Evolutionary conservation across 2,888 invertebrate species (phyloP), one percentile per base, ranked within the genome.

Genomic region (Trichopria drosophilae): DNA sequence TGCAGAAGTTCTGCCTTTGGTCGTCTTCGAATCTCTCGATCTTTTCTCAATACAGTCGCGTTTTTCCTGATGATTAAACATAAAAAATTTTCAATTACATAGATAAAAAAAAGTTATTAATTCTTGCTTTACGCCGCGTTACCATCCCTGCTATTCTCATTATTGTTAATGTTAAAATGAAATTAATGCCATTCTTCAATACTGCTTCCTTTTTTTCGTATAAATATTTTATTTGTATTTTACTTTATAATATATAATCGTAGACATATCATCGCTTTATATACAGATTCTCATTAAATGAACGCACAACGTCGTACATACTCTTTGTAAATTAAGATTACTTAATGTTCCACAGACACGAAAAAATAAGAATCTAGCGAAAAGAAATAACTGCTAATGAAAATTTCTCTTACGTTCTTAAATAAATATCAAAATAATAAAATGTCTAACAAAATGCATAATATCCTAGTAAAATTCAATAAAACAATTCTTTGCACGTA

Each of bases 301-400:
- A 57, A 60, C 60, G 45, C 56, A 59, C 51, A 57, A 61, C 57
- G 37, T 47, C 45, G 48, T n/a, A n/a, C n/a, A n/a, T n/a, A n/a
- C n/a, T n/a, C n/a, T n/a, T n/a, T n/a, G n/a, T n/a, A n/a, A n/a
- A n/a, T n/a, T n/a, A n/a, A n/a, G n/a, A 41, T 29, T 41, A 41
- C 28, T 68, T 68, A 70, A 62, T 71, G 73, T 73, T 76, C 75
- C 75, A 75, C 75, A 73, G 75, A 75, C 76, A 74, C 75, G 75
- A 74, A 73, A 73, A 73, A 73, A 72, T 72, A 72, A 71, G 57
- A 66, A 56, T n/a, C n/a, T n/a, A n/a, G n/a, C n/a, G n/a, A n/a
- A n/a, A n/a, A n/a, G n/a, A n/a, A n/a, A n/a, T n/a, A n/a, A n/a
- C n/a, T n/a, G n/a, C n/a, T n/a, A n/a, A n/a, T n/a, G n/a, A n/a